Evolutionary conservation across 2,113 vertebrate genomes (phyloP).

Genomic region (Oreotragus oreotragus): DNA sequence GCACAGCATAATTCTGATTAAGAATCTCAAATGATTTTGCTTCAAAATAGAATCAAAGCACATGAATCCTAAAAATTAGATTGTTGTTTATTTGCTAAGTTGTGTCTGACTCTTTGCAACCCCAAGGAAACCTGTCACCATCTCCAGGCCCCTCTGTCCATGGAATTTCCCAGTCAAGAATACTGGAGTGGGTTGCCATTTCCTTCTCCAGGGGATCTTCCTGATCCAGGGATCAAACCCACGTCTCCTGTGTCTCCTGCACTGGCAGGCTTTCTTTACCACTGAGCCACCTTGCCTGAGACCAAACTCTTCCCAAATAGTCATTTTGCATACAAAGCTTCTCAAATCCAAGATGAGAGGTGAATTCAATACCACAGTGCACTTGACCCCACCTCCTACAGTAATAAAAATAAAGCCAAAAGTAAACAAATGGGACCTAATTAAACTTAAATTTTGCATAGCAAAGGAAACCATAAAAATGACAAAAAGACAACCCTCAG

Average conservation of each 20-base stretch:
- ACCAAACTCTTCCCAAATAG: not conserved
- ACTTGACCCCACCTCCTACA: not conserved
- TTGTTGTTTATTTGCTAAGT: not conserved
- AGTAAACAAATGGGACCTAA: not conserved
- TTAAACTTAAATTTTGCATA: not conserved
- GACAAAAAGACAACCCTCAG: not conserved
- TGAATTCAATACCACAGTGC: not conserved
- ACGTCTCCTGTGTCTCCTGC: not conserved
- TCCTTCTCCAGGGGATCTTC: not conserved
- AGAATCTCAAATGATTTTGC: not conserved
- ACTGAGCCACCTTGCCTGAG: not conserved
- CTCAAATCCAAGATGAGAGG: not conserved
- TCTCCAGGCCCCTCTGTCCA: not conserved
- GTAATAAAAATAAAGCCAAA: not conserved
- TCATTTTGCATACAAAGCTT: not conserved
- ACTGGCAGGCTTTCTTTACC: not conserved
- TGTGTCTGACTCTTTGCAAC: not conserved
- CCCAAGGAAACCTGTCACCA: not conserved
- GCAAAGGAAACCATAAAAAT: not conserved
- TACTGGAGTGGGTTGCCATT: not conserved
- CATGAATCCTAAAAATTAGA: not conserved
- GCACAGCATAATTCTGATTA: not conserved
- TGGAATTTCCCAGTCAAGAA: not conserved
- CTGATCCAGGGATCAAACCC: not conserved
- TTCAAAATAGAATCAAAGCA: not conserved